These are phyloP conservation scores for Frankliniella fusca DNA, from an alignment of 2,888 invertebrate genomes.

Conservation along the genomic window DNA sequence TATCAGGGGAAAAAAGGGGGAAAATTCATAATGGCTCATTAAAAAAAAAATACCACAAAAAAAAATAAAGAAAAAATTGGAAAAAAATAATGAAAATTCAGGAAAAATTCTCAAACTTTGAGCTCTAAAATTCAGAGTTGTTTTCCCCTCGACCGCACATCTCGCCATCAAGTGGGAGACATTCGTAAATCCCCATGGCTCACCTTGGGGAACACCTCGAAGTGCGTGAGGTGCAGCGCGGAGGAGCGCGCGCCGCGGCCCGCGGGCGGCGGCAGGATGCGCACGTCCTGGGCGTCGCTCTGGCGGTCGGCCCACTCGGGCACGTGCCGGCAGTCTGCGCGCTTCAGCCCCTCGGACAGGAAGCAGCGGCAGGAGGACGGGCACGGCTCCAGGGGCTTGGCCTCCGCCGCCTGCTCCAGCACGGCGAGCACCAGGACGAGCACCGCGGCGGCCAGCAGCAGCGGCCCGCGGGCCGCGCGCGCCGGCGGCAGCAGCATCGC, in stretches of 20 bases:
- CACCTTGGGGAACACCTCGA: slow-evolving; percentile 10
- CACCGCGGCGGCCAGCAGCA: background rate
- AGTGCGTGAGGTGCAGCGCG: slow-evolving; percentile 18
- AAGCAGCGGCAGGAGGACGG: background rate
- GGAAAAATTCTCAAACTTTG: too few species aligned
- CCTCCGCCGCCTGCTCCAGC: background rate
- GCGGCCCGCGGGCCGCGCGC: background rate
- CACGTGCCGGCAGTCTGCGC: slow-evolving; percentile 2
- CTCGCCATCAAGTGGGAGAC: too few species aligned
- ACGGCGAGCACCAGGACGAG: background rate
- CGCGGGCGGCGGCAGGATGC: slow-evolving; percentile 1
- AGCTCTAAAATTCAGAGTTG: too few species aligned
- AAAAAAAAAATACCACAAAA: too few species aligned
- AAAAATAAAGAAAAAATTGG: too few species aligned
- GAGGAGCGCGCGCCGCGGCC: slow-evolving; percentile 2
- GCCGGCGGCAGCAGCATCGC: background rate
- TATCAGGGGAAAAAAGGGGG: too few species aligned
- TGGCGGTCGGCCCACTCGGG: slow-evolving; percentile 17
- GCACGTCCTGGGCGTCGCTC: slow-evolving; percentile 20
- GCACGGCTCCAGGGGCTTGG: slow-evolving; percentile 18
- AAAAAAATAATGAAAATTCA: too few species aligned
- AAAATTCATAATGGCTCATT: too few species aligned
- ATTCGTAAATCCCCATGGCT: too few species aligned
- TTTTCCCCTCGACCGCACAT: too few species aligned
- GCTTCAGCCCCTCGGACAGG: slow-evolving; percentile 21